Evolutionary conservation across 2,888 invertebrate species (phyloP).

Genomic region (Choreutis nemorana): DNA sequence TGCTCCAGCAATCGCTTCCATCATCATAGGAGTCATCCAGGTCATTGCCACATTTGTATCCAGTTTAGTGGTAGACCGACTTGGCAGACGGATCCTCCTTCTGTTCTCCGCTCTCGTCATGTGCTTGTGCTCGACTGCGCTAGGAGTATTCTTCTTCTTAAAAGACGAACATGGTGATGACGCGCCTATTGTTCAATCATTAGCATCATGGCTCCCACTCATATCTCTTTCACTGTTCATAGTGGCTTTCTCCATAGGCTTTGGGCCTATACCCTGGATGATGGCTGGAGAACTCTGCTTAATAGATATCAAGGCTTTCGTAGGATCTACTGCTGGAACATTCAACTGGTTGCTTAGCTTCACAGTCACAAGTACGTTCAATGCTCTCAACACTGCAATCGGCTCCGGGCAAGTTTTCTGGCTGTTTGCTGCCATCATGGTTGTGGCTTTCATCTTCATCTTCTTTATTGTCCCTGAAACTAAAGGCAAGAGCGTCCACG

Average conservation of each 20-base stretch:
- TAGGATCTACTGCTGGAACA: slow-evolving; percentile 80
- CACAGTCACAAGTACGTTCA: slow-evolving; percentile 78
- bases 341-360: slow-evolving; percentile 86
- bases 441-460: slow-evolving; percentile 72
- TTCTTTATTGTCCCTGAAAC: slow-evolving; percentile 73
- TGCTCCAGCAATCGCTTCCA: slow-evolving; percentile 69
- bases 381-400: slow-evolving; percentile 59
- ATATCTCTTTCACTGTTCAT: slow-evolving; percentile 78
- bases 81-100: slow-evolving; percentile 81
- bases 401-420: slow-evolving; percentile 75
- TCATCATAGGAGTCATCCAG: slow-evolving; percentile 86
- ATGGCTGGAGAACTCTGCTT: slow-evolving; percentile 83
- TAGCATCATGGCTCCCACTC: slow-evolving; percentile 82
- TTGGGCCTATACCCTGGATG: slow-evolving; percentile 90
- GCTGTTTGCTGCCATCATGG: slow-evolving; percentile 74
- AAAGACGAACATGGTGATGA: slow-evolving; percentile 30
- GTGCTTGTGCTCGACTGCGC: slow-evolving; percentile 72
- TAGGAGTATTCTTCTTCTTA: slow-evolving; percentile 76
- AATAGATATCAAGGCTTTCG: slow-evolving; percentile 78
- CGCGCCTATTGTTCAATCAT: slow-evolving; percentile 43
- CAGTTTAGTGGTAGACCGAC: slow-evolving; percentile 79
- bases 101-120: slow-evolving; percentile 75
- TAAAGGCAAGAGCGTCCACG: slow-evolving; percentile 74
- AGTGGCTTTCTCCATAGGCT: slow-evolving; percentile 82
- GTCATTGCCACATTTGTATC: slow-evolving; percentile 78